These are phyloP conservation scores for Acanthopleura granulata DNA, from an alignment of 2,888 invertebrate genomes.

Conservation along the genomic window DNA sequence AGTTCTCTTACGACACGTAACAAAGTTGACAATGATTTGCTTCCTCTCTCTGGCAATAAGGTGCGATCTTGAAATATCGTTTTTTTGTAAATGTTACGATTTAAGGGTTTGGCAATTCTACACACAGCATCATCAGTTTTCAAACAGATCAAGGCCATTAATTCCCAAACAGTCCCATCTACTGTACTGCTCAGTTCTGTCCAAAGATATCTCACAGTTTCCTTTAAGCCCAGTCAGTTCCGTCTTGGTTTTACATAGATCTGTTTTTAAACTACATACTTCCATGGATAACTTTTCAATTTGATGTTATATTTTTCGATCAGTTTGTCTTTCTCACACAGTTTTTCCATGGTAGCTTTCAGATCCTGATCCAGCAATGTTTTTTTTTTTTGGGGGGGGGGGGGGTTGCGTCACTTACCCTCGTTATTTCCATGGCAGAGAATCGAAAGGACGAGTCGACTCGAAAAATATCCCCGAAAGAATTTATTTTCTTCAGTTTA, in stretches of 20 bases:
- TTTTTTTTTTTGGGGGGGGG: no score
- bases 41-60: neutral
- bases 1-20: neutral
- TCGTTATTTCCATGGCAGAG: neutral
- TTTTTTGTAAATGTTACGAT: no score
- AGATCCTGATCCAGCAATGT: neutral
- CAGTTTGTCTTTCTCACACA: neutral
- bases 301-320: neutral
- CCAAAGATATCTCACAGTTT: neutral
- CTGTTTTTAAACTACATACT: neutral
- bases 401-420: neutral
- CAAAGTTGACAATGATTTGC: neutral
- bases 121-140: neutral
- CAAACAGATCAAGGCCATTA: neutral
- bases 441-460: no score
- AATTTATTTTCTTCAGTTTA: neutral
- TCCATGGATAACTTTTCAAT: neutral
- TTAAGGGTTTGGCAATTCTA: no score
- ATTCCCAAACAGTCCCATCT: neutral
- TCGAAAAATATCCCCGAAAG: neutral
- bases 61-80: neutral
- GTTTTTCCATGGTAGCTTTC: neutral
- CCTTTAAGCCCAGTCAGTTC: neutral
- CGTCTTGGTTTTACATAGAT: neutral
- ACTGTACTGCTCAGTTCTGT: neutral